These are phyloP conservation scores for Sphenopsis melanotis DNA, from an alignment of 2,797 vertebrate species.

Conservation along the genomic window DNA sequence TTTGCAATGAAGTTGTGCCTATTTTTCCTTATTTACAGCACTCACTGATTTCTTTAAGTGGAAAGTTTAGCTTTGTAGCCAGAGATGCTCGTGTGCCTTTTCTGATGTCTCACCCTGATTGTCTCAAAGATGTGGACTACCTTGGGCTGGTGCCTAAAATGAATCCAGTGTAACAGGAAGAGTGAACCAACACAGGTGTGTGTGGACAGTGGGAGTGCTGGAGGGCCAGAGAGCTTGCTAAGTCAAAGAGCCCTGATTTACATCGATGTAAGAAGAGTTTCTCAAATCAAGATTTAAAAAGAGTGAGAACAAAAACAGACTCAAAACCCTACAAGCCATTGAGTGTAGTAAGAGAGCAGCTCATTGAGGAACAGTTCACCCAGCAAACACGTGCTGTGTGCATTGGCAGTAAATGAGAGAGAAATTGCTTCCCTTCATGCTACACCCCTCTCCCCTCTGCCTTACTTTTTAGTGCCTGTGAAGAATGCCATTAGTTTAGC, in stretches of 20 bases:
- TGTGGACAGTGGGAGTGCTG: background rate
- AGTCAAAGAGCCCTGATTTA: background rate
- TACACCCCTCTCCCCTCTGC: background rate
- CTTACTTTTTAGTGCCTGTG: background rate
- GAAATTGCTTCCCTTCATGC: background rate
- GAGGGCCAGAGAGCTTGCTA: background rate
- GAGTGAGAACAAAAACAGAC: background rate
- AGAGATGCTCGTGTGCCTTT: background rate
- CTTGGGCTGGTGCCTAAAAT: background rate
- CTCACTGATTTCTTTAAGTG: background rate
- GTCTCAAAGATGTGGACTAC: background rate
- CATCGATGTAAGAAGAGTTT: background rate
- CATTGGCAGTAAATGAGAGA: background rate
- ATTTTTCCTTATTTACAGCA: background rate
- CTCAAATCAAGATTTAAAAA: background rate
- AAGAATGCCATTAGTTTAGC: background rate
- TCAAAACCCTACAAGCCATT: background rate
- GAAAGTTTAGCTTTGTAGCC: background rate
- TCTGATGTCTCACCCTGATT: background rate
- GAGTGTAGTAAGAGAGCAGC: background rate
- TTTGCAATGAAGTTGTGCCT: background rate
- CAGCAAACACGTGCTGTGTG: background rate
- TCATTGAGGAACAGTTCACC: background rate
- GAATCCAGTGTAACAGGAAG: background rate
- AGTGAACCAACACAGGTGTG: background rate